These are phyloP conservation scores for Coccyzus lansbergi DNA, from an alignment of 2,797 vertebrate genomes.

Conservation along the genomic window DNA sequence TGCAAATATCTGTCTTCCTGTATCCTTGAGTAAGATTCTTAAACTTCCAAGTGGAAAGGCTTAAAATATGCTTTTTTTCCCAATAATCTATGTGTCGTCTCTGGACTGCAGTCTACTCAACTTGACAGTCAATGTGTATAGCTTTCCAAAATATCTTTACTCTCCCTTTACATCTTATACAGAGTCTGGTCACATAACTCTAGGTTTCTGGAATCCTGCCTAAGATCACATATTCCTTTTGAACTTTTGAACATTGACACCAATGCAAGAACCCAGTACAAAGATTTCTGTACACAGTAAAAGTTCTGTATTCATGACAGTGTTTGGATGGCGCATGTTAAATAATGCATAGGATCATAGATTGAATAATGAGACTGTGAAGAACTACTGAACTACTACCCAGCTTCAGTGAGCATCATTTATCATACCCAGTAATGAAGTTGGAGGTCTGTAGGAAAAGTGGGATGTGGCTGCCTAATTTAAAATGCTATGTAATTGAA, in stretches of 20 bases:
- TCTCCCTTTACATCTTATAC: neutral
- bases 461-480: neutral
- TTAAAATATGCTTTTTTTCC: neutral
- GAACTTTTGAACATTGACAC: neutral
- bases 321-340: neutral
- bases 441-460: neutral
- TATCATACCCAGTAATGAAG: neutral
- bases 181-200: neutral
- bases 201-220: neutral
- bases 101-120: neutral
- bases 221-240: neutral
- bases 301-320: neutral
- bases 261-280: neutral
- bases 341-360: slow-evolving; percentile 12
- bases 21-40: neutral
- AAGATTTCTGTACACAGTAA: neutral
- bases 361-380: slow-evolving; percentile 14
- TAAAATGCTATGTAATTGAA: neutral
- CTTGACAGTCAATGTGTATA: neutral
- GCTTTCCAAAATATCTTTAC: neutral
- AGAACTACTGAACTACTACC: neutral
- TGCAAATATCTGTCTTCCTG: neutral
- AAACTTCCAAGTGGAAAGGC: neutral
- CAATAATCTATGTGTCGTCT: neutral
- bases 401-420: neutral